Evolutionary conservation across 2,113 vertebrate species (phyloP), one percentile per base, ranked within the genome.

Genomic region (Bubo scandiacus): DNA sequence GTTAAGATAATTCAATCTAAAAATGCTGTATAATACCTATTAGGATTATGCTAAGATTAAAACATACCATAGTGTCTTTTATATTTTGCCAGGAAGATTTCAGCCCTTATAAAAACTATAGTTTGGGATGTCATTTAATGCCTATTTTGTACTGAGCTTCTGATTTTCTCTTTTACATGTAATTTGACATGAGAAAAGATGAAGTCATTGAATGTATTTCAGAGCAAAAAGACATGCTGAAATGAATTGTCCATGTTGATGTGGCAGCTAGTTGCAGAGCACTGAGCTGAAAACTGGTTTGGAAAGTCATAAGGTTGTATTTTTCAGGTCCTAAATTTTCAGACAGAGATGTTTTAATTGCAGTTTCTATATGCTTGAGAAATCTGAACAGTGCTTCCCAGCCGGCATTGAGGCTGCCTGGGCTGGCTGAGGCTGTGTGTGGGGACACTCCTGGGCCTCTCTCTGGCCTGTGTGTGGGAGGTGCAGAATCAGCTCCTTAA

Each of bases 401-500:
- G 36, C 5, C 5, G 4, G 55, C 30, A 13, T 4, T 0, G 2
- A 49, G 14, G 19, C 54, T 77, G 40, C 19, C 21, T 1, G 3
- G 42, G 11, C 26, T 81, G 79, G 29, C 54, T n/a, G 52, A 1
- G 9, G n/a, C 73, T 47, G 13, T 47, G 18, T 27, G n/a, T 42
- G 30, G 17, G 34, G 49, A 62, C 9, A 36, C 26, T 45, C 36
- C 2, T 5, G 52, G 18, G 62, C 62, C 42, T 78, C 61, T 85
- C 1, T 6, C 72, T 91, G 68, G n/a, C 34, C 32, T 45, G 21
- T 90, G 42, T 68, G 43, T 81, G 45, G n/a, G 49, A 65, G 26
- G 10, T 61, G 34, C 58, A 72, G 47, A 61, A 59, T 86, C 62
- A 52, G 14, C 43, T 92, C 36, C 36, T 88, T 43, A 17, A 47